Evolutionary conservation across 1,140 invertebrate genomes (phyloP).

Genomic region (Vanessa tameamea): DNA sequence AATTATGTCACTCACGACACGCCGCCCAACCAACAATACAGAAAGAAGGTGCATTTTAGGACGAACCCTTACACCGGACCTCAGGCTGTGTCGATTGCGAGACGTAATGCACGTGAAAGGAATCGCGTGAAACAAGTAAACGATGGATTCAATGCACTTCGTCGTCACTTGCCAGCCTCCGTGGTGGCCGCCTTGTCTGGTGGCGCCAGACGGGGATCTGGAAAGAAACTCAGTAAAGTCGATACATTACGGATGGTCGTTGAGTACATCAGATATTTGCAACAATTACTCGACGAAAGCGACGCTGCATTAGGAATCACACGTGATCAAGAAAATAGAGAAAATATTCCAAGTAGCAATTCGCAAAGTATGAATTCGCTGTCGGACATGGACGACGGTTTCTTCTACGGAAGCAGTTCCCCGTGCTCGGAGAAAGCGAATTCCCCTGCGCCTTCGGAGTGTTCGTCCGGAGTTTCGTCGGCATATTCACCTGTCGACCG

Average conservation of each 20-base stretch:
- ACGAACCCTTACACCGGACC: constrained; percentile 83
- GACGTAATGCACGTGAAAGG: constrained; percentile 95
- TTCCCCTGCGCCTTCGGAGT: constrained; percentile 89
- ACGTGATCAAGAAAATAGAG: constrained; percentile 72
- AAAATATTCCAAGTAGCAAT: constrained; percentile 68
- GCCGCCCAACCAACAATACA: constrained; percentile 81
- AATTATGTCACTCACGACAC: constrained; percentile 76
- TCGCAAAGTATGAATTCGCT: constrained; percentile 56
- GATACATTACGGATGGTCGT: constrained; percentile 96
- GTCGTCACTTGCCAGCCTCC: constrained; percentile 91
- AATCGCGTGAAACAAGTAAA: constrained; percentile 98
- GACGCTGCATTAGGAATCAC: constrained; percentile 77
- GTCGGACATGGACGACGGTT: constrained; percentile 73
- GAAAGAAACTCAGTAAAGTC: constrained; percentile 97
- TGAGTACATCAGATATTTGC: constrained; percentile 95
- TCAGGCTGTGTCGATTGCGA: constrained; percentile 91
- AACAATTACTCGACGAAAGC: constrained; percentile 89
- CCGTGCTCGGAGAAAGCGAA: constrained; percentile 84
- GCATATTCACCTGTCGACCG: constrained; percentile 72
- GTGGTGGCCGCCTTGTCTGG: constrained; percentile 87
- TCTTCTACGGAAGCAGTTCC: constrained; percentile 75
- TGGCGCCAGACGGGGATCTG: constrained; percentile 84
- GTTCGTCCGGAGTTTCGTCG: constrained; percentile 83
- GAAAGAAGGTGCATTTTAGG: constrained; percentile 87
- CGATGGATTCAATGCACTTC: constrained; percentile 93